Evolutionary conservation across 2,113 vertebrate species (phyloP), one percentile per base, ranked within the genome.

Genomic region (Heterotis niloticus): DNA sequence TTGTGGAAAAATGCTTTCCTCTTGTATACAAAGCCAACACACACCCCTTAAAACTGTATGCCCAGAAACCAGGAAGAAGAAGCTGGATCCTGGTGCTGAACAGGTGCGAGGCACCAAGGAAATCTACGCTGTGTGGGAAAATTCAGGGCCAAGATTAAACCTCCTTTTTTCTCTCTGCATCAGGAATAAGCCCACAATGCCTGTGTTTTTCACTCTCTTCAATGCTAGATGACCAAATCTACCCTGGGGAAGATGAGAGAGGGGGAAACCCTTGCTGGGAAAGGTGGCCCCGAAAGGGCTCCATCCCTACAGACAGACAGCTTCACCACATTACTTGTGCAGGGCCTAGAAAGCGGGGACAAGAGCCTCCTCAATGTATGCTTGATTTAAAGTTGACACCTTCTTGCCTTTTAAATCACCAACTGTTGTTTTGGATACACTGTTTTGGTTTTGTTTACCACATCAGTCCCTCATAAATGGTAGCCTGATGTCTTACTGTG

Each of bases 301-400:
- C 88, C 94, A 76, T 94, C 94, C 5, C 81, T 93, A 20, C 95
- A 96, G 86, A 95, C 94, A 0, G 96, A 96, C 79, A 96, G 94
- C 82, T 98, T 94, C 24, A 94, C 96, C 0, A 94, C 98, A 64
- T 91, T 99, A 79, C 87, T 98, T 57, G 91, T 96, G 12, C 97
- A 99, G 80, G 97, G 96, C n/a, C 90, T 99, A 88, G 97, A 98
- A 90, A 99, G 97, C 87, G 94, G 91, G 0, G 97, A 99, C 20
- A 10, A 86, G 5, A 88, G 85, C 80, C 96, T 98, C 86, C 84
- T 99, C 82, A 97, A 98, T 81, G 97, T 98, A 90, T 94, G 96
- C 81, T 26, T 4, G 5, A 4, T 10, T 29, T 29, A 44, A 44
- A 44, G 34, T 44, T 29, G 24, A 14, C 68, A 62, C 59, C 12